These are phyloP conservation scores for Misgurnus anguillicaudatus DNA, from an alignment of 2,113 vertebrate species.

Conservation along the genomic window DNA sequence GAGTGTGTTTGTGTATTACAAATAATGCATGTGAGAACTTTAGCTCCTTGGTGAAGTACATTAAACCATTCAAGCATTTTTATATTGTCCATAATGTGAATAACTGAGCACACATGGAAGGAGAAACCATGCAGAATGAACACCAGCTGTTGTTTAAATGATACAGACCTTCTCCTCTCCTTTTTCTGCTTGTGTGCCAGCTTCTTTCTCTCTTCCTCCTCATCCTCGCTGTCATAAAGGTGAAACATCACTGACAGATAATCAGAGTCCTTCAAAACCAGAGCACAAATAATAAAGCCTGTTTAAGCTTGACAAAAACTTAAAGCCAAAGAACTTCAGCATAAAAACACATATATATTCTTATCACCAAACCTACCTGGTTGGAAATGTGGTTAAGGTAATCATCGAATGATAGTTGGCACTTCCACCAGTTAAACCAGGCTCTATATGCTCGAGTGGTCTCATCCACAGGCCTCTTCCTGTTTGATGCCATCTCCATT, in stretches of 20 bases:
- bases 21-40: no score
- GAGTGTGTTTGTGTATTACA: no score
- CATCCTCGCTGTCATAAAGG: slow-evolving; percentile 48
- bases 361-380: slow-evolving; percentile 41
- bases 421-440: slow-evolving; percentile 59
- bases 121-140: neutral
- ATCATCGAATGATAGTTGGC: slow-evolving; percentile 48
- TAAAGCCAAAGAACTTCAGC: neutral
- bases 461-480: slow-evolving; percentile 38
- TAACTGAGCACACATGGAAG: no score
- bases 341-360: neutral
- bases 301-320: neutral
- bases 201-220: slow-evolving; percentile 44
- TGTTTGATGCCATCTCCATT: slow-evolving; percentile 9
- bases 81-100: no score
- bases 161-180: slow-evolving; percentile 42
- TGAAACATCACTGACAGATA: slow-evolving; percentile 57
- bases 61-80: no score
- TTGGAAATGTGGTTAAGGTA: slow-evolving; percentile 65
- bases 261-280: slow-evolving; percentile 49
- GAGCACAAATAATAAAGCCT: neutral
- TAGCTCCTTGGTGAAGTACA: no score
- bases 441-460: slow-evolving; percentile 12
- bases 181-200: slow-evolving; percentile 16
- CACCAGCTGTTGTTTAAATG: neutral